A percentile compares a stretch with the other conserved stretches of the same genome.
phyloP scores from a whole-genome alignment of 2,888 invertebrate genomes.

The Campoplex capitator region DNA sequence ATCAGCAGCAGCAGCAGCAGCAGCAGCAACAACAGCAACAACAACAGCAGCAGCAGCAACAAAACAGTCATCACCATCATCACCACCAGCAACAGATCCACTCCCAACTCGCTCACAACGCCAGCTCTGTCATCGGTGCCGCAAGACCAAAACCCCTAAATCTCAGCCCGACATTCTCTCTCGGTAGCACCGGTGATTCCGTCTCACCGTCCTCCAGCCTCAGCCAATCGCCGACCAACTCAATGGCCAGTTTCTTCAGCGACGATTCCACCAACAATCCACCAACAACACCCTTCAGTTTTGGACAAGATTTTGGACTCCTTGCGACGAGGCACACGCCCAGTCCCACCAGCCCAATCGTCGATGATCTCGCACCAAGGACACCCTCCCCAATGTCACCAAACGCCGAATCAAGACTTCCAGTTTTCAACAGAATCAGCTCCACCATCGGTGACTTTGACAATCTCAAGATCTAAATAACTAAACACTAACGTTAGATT shows the following conservation, averaged over 20 bases:
- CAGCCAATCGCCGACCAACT: constrained; percentile 88
- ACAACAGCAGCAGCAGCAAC: constrained; percentile 65
- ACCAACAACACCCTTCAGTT: constrained; percentile 81
- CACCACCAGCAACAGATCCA: constrained; percentile 59
- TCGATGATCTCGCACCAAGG: constrained; percentile 74
- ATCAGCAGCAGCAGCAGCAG: constrained; percentile 74
- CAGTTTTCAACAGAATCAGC: constrained; percentile 91
- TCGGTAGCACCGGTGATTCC: constrained; percentile 86
- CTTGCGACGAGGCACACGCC: constrained; percentile 85
- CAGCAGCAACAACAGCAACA: constrained; percentile 63
- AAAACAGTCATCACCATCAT: constrained; percentile 64
- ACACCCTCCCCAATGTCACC: constrained; percentile 81
- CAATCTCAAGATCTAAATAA: constrained; percentile 79
- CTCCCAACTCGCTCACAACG: constrained; percentile 56
- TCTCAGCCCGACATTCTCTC: constrained; percentile 83
- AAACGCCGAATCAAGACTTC: constrained; percentile 89
- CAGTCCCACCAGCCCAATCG: constrained; percentile 80
- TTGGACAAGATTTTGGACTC: constrained; percentile 80
- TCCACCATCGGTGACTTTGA: constrained; percentile 85
- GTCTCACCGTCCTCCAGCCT: constrained; percentile 88
- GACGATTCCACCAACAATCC: constrained; percentile 83
- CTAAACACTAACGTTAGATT: background rate
- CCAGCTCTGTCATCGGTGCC: constrained; percentile 76
- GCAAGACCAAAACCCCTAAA: constrained; percentile 83
- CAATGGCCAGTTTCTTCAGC: constrained; percentile 87